Percentiles rank a stretch among this genome's conserved stretches.
These are phyloP conservation scores for Apteryx owenii DNA, from an alignment of 2,113 vertebrate genomes.

Conservation along the genomic window DNA sequence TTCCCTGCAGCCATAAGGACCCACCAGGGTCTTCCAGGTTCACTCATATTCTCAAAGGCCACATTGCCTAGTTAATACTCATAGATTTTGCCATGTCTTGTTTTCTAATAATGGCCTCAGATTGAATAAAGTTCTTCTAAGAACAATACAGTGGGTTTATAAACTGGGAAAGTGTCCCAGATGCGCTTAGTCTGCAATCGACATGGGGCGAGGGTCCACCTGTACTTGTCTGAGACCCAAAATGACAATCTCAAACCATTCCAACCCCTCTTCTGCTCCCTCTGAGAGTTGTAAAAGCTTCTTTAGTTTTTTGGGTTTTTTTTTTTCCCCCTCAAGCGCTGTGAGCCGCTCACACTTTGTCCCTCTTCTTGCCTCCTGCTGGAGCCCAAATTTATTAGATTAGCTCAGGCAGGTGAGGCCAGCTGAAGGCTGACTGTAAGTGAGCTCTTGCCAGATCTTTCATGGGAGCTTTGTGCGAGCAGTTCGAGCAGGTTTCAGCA, in stretches of 20 bases:
- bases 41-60: neutral
- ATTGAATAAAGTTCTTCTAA: neutral
- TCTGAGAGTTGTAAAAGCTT: neutral
- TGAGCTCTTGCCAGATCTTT: neutral
- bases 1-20: neutral
- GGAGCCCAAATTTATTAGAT: neutral
- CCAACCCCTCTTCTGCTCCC: neutral
- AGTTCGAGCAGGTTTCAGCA: neutral
- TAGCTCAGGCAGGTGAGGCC: neutral
- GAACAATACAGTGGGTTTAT: neutral
- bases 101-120: neutral
- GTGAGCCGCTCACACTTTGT: neutral
- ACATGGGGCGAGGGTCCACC: neutral
- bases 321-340: neutral
- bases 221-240: neutral
- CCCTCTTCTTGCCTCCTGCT: neutral
- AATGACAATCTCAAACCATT: neutral
- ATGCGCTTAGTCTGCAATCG: neutral
- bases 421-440: neutral
- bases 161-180: neutral
- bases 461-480: neutral
- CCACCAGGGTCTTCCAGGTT: neutral
- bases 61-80: fast-evolving
- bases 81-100: neutral
- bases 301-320: neutral